Base-by-base conservation (phyloP, 2,888 invertebrate genomes). In the Callinectes sapidus region DNA sequence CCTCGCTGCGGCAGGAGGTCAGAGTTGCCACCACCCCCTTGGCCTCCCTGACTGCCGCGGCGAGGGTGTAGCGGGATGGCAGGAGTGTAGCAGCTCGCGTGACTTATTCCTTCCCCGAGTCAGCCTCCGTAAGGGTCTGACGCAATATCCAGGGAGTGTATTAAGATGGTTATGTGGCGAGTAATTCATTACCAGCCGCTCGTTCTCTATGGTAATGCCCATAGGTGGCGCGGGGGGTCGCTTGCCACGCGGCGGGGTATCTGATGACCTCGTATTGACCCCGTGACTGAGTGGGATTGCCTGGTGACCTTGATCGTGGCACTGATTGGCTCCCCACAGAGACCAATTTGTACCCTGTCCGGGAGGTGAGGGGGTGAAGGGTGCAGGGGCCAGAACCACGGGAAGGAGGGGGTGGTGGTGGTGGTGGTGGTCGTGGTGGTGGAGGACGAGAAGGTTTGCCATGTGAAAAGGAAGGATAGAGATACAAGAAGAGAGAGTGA, bases 331-430 rank as follows among this genome's bases (percentile, higher is more conserved):
- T 86, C 90, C 90, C 90, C 90, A 61, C 86, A 8, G 86, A 61
- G 90, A 86, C 86, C 90, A 90, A 90, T 90, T 90, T 90, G 90
- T 90, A 90, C 39, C 55, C 90, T 90, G 90, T 90, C 90, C 86
- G 61, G 90, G 90, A 90, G 90, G 90, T 55, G 90, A 55, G 54
- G 54, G 13, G 35, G 32, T 81, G 81, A 8, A 81, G 71, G 71
- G n/a, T 28, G 28, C 10, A 10, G 81, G 35, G 23, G 13, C 18
- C 14, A 35, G 23, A 81, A 35, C 32, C 13, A 48, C 5, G 18
- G 86, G 86, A 35, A 23, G 86, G 35, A 39, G n/a, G 35, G 18
- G n/a, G 85, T 23, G 35, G 35, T 81, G 81, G 81, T n/a, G 81
- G 14, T n/a, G 28, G 81, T 81, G 32, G 32, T 14, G 13, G 35